Base-by-base conservation (phyloP, 2,113 vertebrate species). In the Tupaia chinensis region DNA sequence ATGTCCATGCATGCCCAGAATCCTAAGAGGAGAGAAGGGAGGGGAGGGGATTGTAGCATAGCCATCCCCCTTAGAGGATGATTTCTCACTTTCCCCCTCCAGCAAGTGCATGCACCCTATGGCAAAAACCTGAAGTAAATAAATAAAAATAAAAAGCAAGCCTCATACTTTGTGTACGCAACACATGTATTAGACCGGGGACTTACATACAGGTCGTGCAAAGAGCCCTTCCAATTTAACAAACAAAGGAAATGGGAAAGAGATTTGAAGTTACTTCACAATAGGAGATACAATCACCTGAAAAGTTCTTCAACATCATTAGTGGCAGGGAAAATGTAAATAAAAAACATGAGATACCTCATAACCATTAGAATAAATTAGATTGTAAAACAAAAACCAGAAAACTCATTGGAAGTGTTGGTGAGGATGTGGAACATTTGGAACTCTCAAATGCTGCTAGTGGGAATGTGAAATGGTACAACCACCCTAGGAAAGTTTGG, bases 241-340 rank as follows among this genome's bases (percentile, higher is more conserved):
- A 68, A 44, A 9, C 3, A n/a, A 60, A 76, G 14, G 70, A 84
- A 61, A 54, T 27, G 20, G 54, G 63, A 10, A 77, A 89, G 60
- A 61, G 32, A 61, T 32, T 27, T 89, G 19, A 84, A 77, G 63
- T 84, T 70, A 94, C 23, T 61, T 94, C 54, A 89, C 54, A 89
- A 66, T 16, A 89, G 60, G 58, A 82, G 60, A 68, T 83, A 76
- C 10, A 61, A 76, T 29, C 22, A 77, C 70, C 54, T 89, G 61
- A 83, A 83, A 94, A 77, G n/a, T n/a, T 54, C 32, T 83, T 83
- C 61, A 77, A 69, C 78, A 76, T 34, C 80, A 66, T 87, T 54
- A 65, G 22, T 63, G 23, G 13, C 29, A 56, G 65, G 22, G 32
- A n/a, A 89, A 94, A 76, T 78, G 34, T 54, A 73, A 81, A 56